Conservation (phyloP, 2,113 vertebrate species). For the Myocastor coypus region DNA sequence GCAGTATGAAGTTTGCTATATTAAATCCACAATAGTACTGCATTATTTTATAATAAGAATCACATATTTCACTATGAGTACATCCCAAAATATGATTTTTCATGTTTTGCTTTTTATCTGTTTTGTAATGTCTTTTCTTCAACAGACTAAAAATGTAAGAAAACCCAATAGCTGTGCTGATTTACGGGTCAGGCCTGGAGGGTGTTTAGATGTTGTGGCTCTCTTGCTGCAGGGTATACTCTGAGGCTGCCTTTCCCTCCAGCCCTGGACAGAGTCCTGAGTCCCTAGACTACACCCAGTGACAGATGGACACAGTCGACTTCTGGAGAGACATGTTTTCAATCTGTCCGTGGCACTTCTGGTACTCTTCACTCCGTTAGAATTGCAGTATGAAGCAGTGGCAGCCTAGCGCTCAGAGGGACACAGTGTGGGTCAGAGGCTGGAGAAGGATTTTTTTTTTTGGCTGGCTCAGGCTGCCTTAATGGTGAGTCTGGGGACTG, state of each 20-base stretch:
- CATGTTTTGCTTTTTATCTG: not conserved
- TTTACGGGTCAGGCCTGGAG: not conserved
- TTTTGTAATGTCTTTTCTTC: not conserved
- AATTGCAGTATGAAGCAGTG: not conserved
- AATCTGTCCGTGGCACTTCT: rapidly evolving
- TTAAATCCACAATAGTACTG: not conserved
- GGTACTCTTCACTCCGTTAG: not conserved
- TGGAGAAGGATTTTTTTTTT: too few species aligned
- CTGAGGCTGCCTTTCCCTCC: rapidly evolving
- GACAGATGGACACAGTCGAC: not conserved
- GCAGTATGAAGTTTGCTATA: not conserved
- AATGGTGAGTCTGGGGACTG: too few species aligned
- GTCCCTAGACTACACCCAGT: not conserved
- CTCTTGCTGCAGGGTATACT: not conserved
- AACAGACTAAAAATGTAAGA: not conserved
- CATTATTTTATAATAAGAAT: not conserved
- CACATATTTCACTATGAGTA: not conserved
- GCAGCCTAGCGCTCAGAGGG: not conserved
- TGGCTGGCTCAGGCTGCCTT: too few species aligned
- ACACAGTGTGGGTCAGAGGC: too few species aligned
- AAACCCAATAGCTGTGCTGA: not conserved
- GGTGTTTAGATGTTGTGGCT: not conserved
- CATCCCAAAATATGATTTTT: not conserved
- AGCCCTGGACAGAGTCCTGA: not conserved
- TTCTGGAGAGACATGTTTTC: not conserved